Conservation (phyloP, 2,888 invertebrate genomes). For the Eristalis tenax region DNA sequence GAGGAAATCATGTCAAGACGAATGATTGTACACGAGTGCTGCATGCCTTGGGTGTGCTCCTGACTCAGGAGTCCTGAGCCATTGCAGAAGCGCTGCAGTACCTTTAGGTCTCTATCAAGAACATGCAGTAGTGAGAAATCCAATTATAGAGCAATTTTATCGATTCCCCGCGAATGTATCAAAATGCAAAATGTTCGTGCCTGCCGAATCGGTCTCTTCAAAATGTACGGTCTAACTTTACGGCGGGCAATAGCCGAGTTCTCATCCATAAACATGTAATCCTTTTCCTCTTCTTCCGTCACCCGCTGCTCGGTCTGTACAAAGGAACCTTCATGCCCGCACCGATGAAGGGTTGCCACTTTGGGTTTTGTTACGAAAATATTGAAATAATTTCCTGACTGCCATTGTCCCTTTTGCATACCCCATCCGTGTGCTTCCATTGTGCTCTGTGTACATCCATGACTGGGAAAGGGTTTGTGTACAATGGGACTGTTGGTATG, state of each 20-base stretch:
- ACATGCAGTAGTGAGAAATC: background rate
- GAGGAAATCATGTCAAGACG: conserved; percentile 42
- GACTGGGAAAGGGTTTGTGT: conserved; percentile 2
- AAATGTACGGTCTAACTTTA: background rate
- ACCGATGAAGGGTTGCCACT: conserved; percentile 1
- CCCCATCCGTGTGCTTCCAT: conserved; percentile 1
- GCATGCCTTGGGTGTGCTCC: background rate
- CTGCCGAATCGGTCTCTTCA: background rate
- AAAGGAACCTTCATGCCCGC: background rate
- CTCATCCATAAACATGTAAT: background rate
- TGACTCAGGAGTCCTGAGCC: too few species aligned
- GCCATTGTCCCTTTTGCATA: background rate
- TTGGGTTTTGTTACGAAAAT: conserved; percentile 17
- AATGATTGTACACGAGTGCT: background rate
- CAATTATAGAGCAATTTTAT: background rate
- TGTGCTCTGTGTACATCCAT: conserved; percentile 21
- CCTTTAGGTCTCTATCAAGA: background rate
- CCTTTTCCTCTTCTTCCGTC: background rate
- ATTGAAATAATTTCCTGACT: conserved; percentile 51
- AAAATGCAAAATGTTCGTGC: background rate
- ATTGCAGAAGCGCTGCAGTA: background rate
- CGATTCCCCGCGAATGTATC: background rate
- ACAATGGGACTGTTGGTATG: conserved; percentile 8
- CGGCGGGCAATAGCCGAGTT: background rate
- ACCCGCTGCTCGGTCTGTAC: background rate